These are phyloP conservation scores for Bradypus variegatus DNA, from an alignment of 2,797 vertebrate species.

Conservation along the genomic window DNA sequence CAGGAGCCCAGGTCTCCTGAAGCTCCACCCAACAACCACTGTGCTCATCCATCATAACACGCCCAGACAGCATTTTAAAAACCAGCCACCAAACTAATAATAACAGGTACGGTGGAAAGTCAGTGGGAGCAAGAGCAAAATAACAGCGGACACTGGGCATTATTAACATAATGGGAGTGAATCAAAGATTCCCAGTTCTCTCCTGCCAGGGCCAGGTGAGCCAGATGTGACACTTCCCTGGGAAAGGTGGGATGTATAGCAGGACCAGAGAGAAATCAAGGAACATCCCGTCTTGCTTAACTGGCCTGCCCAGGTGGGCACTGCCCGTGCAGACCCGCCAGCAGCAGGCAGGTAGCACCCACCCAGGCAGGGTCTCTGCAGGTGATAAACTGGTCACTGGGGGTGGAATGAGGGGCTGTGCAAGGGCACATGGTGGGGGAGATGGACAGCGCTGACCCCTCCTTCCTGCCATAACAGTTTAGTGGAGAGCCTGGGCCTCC, in stretches of 20 bases:
- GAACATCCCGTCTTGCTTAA: neutral
- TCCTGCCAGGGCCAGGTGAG: neutral
- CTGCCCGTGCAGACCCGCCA: neutral
- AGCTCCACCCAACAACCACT: neutral
- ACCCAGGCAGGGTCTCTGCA: neutral
- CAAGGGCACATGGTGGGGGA: fast-evolving
- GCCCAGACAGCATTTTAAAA: neutral
- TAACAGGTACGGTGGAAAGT: neutral
- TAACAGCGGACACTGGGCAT: neutral
- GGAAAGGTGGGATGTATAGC: neutral
- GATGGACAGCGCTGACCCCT: neutral
- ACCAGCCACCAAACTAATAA: neutral
- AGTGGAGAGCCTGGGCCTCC: neutral
- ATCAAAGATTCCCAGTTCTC: neutral
- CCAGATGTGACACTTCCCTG: neutral
- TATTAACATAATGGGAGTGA: neutral
- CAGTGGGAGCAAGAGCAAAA: neutral
- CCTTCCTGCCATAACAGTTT: neutral
- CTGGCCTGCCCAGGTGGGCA: neutral
- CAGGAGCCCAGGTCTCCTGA: neutral
- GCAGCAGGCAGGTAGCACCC: neutral
- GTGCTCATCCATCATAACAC: neutral
- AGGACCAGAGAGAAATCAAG: neutral
- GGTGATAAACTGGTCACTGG: neutral
- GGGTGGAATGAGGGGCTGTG: neutral